Evolutionary conservation across 2,888 invertebrate genomes (phyloP), one percentile per base, ranked within the genome.

Genomic region (Hofmannophila pseudospretella): DNA sequence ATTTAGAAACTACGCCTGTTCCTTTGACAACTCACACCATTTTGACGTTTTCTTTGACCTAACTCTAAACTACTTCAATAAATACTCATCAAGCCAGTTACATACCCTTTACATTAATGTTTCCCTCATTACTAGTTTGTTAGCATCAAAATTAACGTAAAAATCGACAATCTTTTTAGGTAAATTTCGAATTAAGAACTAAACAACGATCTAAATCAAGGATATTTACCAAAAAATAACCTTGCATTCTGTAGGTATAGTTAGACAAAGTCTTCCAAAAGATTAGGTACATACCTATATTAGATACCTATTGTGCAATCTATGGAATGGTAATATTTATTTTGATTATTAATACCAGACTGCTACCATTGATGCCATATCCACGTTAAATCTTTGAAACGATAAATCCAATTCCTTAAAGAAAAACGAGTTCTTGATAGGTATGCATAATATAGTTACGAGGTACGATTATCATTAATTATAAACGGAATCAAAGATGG

Each of bases 1-100:
- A 73, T 73, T 79, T 68, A 58, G 51, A 53, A 79, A 82, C 82
- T 82, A 74, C 84, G 82, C 71, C 71, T 73, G 67, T 70, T 58
- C 63, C 64, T 75, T 75, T 84, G 82, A 84, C 85, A 85, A 76
- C 81, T 77, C 71, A 63, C 85, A 82, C 78, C 80, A 81, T 81
- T 80, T 82, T 86, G 85, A 86, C 85, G 73, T 86, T 79, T 80
- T 68, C 8, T 23, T 23, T 60, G 53, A 48, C 48, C 50, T 4
- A 16, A 16, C 16, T 16, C 16, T n/a, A n/a, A n/a, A n/a, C n/a
- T 16, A 16, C 16, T 64, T 54, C 59, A 62, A 59, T 55, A 58
- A 58, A 61, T 57, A 25, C 49, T 45, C 47, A 54, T 42, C 54
- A 58, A 67, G 64, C 65, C 79, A 76, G 67, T 67, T 56, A 49